These are phyloP conservation scores for Heliconius cydno DNA, from an alignment of 2,888 invertebrate species.

Conservation along the genomic window DNA sequence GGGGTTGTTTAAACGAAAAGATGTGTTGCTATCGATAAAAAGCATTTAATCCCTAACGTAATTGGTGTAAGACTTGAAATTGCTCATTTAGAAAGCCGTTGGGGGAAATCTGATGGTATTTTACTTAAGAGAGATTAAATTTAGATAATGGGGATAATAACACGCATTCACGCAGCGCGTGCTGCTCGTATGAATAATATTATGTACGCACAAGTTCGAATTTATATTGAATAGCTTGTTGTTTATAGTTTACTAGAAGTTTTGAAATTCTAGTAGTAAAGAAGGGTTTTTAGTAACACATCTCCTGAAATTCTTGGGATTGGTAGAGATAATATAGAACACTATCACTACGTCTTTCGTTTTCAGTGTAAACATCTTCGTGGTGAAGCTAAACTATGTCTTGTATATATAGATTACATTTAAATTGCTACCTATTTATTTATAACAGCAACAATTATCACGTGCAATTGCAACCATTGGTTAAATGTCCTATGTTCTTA, in stretches of 20 bases:
- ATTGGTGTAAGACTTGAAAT: constrained; percentile 49
- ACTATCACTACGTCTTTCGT: background rate
- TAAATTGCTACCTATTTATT: too few relatives aligned
- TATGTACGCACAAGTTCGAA: constrained; percentile 10
- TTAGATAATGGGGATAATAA: constrained; percentile 54
- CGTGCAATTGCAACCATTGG: too few relatives aligned
- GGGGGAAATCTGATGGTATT: constrained; percentile 42
- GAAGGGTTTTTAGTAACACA: background rate
- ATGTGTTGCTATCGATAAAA: constrained; percentile 44
- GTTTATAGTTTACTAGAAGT: background rate
- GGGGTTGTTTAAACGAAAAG: constrained; percentile 52
- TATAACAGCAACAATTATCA: too few relatives aligned
- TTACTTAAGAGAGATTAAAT: constrained; percentile 54
- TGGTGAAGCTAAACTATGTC: too few relatives aligned
- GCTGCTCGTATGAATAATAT: constrained; percentile 45
- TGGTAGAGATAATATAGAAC: too few relatives aligned
- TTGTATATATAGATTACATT: too few relatives aligned
- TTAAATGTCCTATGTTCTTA: too few relatives aligned
- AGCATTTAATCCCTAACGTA: constrained; percentile 47
- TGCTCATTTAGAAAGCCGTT: constrained; percentile 32
- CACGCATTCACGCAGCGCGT: constrained; percentile 48
- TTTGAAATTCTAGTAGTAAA: background rate
- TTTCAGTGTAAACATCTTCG: too few relatives aligned
- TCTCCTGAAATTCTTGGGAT: background rate
- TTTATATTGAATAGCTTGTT: constrained; percentile 9